Evolutionary conservation across 2,797 vertebrate genomes (phyloP).

Genomic region (Lophotriccus pileatus): DNA sequence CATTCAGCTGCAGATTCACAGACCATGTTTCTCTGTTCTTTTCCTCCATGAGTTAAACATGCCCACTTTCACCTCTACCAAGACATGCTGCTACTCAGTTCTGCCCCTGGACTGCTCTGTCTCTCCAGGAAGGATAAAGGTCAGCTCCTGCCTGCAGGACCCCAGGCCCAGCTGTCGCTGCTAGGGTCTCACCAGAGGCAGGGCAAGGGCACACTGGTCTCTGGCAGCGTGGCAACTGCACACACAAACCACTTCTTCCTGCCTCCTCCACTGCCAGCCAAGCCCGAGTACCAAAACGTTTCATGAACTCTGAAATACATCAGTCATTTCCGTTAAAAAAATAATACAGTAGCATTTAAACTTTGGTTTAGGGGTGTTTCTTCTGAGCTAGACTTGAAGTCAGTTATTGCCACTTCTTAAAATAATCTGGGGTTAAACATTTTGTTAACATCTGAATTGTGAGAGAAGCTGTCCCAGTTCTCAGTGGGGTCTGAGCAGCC

Average conservation of each 20-base stretch:
- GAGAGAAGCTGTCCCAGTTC: not conserved
- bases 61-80: rapidly evolving
- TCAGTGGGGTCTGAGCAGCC: not conserved
- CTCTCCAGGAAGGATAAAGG: not conserved
- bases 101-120: not conserved
- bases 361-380: not conserved
- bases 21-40: rapidly evolving
- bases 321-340: not conserved
- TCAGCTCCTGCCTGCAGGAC: not conserved
- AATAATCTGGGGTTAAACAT: not conserved
- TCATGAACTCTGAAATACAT: not conserved
- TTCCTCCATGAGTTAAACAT: not conserved
- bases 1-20: not conserved
- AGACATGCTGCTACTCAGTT: not conserved
- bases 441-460: not conserved
- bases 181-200: not conserved
- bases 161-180: not conserved
- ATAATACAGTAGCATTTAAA: not conserved
- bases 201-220: not conserved
- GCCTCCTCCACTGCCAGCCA: not conserved
- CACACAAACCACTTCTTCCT: not conserved
- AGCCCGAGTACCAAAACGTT: not conserved
- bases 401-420: not conserved
- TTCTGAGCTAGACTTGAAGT: not conserved
- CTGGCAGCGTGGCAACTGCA: rapidly evolving